phyloP scores from a whole-genome alignment of 2,797 vertebrate genomes.

The Acanthurus lineatus region DNA sequence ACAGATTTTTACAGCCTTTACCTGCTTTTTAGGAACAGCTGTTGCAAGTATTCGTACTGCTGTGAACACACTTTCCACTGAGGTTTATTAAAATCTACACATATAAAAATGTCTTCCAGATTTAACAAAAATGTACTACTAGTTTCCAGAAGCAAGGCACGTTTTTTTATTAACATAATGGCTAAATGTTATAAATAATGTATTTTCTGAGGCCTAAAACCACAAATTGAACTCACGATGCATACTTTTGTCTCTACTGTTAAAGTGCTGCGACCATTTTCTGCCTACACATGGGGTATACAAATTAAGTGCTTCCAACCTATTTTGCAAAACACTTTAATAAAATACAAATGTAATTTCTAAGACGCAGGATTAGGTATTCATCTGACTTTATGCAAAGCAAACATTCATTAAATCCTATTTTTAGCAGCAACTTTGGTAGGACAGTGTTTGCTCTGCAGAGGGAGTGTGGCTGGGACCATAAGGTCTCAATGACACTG shows the following conservation, averaged over 20 bases:
- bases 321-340: constrained; percentile 23
- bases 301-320: neutral
- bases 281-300: neutral
- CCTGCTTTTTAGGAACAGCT: neutral
- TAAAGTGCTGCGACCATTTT: neutral
- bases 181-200: neutral
- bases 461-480: constrained; percentile 43
- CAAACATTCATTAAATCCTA: constrained; percentile 30
- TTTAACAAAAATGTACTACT: neutral
- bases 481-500: constrained; percentile 77
- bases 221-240: neutral
- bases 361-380: constrained; percentile 32
- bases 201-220: neutral
- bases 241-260: neutral
- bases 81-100: neutral
- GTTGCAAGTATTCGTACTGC: neutral
- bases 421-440: constrained; percentile 51
- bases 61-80: neutral
- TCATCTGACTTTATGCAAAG: constrained; percentile 49
- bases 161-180: constrained; percentile 2
- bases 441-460: constrained; percentile 43
- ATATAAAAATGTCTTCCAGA: neutral
- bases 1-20: neutral
- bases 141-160: neutral
- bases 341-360: constrained; percentile 4